Percentiles rank a stretch among this genome's conserved stretches.
Conservation (phyloP, 2,797 vertebrate genomes). For the Tadarida brasiliensis region DNA sequence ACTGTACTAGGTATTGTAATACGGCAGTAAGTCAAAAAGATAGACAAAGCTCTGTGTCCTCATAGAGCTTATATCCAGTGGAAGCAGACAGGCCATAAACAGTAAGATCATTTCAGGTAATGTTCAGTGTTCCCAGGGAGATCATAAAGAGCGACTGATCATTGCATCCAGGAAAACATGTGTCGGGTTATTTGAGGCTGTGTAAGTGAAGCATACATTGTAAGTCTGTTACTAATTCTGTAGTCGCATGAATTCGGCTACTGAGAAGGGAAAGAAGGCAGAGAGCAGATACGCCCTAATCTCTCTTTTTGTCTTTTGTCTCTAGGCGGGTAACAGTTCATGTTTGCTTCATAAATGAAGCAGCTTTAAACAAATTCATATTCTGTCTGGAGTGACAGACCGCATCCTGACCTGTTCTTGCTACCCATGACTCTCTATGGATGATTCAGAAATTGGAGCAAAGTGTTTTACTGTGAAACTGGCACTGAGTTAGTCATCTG, state of each 20-base stretch:
- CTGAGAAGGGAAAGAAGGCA: constrained; percentile 32
- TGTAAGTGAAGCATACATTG: background rate
- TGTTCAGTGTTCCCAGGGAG: background rate
- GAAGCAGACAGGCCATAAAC: background rate
- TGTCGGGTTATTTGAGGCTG: background rate
- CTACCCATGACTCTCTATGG: constrained; percentile 87
- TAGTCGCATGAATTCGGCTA: background rate
- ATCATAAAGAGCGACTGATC: background rate
- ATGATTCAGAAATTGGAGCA: constrained; percentile 86
- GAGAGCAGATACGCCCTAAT: constrained; percentile 59
- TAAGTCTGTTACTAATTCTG: background rate
- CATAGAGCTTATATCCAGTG: background rate
- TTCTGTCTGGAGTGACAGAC: constrained; percentile 91
- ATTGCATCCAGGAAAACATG: background rate
- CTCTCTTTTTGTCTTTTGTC: constrained; percentile 69
- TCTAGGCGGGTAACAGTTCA: constrained; percentile 90
- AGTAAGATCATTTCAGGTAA: background rate
- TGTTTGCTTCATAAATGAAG: constrained; percentile 92
- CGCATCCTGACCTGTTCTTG: constrained; percentile 89
- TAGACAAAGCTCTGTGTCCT: background rate
- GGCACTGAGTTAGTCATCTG: constrained; percentile 84
- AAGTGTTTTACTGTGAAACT: constrained; percentile 88
- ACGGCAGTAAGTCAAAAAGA: background rate
- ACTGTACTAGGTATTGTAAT: background rate
- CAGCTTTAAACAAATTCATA: constrained; percentile 89